Evolutionary conservation across 2,888 invertebrate genomes (phyloP).

Genomic region (Chouioia cunea): DNA sequence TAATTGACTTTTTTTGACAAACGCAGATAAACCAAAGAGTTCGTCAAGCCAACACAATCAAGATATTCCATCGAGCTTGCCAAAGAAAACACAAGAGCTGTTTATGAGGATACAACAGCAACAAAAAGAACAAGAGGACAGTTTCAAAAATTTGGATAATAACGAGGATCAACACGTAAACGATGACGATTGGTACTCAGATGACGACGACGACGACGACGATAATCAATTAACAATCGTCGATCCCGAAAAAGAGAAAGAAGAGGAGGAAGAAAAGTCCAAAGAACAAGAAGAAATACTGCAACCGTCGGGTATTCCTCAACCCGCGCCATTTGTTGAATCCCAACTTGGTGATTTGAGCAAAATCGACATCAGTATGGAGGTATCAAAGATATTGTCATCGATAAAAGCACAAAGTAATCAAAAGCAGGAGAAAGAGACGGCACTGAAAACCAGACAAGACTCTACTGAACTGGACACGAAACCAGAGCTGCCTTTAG

Average conservation of each 20-base stretch:
- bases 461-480: background rate
- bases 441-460: slow-evolving; percentile 36
- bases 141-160: slow-evolving; percentile 67
- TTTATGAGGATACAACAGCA: slow-evolving; percentile 78
- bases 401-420: slow-evolving; percentile 69
- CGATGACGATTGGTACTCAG: slow-evolving; percentile 81
- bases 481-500: slow-evolving; percentile 1
- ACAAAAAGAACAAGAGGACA: slow-evolving; percentile 70
- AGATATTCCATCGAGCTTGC: slow-evolving; percentile 72
- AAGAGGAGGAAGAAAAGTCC: slow-evolving; percentile 47
- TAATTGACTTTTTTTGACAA: background rate
- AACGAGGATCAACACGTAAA: slow-evolving; percentile 58
- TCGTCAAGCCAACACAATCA: slow-evolving; percentile 42
- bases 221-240: slow-evolving; percentile 72
- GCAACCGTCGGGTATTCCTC: slow-evolving; percentile 65
- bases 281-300: slow-evolving; percentile 46
- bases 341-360: slow-evolving; percentile 77
- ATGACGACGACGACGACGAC: slow-evolving; percentile 72
- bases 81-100: slow-evolving; percentile 77
- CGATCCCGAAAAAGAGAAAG: slow-evolving; percentile 56
- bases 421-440: slow-evolving; percentile 46
- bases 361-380: slow-evolving; percentile 80
- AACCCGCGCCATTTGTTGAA: slow-evolving; percentile 73
- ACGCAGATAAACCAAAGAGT: slow-evolving; percentile 20
- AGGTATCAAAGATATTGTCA: slow-evolving; percentile 78